Conservation (phyloP, 1,140 invertebrate genomes). For the Calephelis nemesis region DNA sequence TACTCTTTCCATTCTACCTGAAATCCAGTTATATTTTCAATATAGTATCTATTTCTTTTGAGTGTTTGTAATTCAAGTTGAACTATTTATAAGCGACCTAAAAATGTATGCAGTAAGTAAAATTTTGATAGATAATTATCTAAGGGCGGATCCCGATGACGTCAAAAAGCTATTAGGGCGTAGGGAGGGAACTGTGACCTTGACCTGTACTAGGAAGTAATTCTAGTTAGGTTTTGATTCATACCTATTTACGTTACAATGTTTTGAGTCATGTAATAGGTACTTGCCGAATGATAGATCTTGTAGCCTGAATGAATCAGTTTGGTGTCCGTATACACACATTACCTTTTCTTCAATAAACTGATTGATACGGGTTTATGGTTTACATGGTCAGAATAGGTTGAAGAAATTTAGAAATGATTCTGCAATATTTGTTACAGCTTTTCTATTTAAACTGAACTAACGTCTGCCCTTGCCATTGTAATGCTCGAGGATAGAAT, state of each 20-base stretch:
- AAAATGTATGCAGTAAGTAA: slow-evolving; percentile 42
- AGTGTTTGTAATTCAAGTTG: not conserved
- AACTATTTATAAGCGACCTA: not conserved
- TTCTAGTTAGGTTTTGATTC: slow-evolving; percentile 2
- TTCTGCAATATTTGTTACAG: too few species aligned
- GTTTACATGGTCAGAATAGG: too few species aligned
- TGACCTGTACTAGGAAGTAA: slow-evolving; percentile 23
- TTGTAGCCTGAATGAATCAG: too few species aligned
- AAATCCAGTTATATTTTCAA: not conserved
- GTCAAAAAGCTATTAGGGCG: slow-evolving; percentile 31
- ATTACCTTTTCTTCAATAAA: too few species aligned
- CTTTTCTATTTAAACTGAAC: too few species aligned
- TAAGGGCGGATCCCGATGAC: slow-evolving; percentile 42
- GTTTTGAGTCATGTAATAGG: not conserved
- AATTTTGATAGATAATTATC: slow-evolving; percentile 6
- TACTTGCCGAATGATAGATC: too few species aligned
- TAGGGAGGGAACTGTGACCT: slow-evolving; percentile 27
- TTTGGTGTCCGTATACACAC: too few species aligned
- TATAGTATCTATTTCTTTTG: not conserved
- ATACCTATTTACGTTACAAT: not conserved
- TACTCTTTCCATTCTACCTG: too few species aligned
- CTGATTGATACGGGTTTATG: too few species aligned
- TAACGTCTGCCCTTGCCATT: too few species aligned
- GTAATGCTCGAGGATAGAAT: too few species aligned
- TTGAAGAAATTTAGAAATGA: too few species aligned